Percentiles rank a stretch among this genome's conserved stretches.
Conservation (phyloP, 2,797 vertebrate species). For the Manis crassicaudata region DNA sequence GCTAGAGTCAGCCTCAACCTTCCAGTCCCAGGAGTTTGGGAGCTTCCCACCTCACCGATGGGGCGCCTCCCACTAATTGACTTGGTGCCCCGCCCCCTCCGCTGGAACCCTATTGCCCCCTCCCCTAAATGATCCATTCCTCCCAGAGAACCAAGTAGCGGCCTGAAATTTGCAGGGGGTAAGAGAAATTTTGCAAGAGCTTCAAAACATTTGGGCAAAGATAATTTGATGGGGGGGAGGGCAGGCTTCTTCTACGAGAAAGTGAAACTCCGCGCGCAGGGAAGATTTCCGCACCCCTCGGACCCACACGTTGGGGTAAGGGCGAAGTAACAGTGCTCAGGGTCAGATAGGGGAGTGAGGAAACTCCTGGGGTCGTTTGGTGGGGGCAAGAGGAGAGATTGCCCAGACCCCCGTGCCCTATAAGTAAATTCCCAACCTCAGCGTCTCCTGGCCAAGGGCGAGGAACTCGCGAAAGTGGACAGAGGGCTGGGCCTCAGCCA, state of each 20-base stretch:
- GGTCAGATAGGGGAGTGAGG: neutral
- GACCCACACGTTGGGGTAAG: neutral
- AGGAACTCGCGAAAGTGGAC: neutral
- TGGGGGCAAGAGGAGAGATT: neutral
- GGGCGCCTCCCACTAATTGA: neutral
- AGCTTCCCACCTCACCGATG: neutral
- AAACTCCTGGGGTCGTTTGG: neutral
- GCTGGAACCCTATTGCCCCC: neutral
- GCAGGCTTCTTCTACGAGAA: neutral
- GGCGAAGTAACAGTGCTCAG: neutral
- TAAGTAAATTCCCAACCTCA: neutral
- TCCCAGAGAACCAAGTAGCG: neutral
- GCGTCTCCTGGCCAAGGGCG: neutral
- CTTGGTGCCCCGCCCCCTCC: constrained; percentile 39
- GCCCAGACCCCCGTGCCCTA: neutral
- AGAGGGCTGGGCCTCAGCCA: neutral
- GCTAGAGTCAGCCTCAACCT: neutral
- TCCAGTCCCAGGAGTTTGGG: rapidly evolving
- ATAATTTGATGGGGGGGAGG: neutral
- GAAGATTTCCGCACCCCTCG: neutral
- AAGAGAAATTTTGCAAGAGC: too few relatives aligned
- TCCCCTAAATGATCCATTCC: neutral
- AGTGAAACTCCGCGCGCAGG: constrained; percentile 44
- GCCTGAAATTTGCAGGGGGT: neutral
- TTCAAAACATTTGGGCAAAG: neutral